Percentiles rank a stretch among this genome's conserved stretches.
Evolutionary conservation across 1,140 invertebrate species (phyloP).

Genomic region (Bombus sylvicola): DNA sequence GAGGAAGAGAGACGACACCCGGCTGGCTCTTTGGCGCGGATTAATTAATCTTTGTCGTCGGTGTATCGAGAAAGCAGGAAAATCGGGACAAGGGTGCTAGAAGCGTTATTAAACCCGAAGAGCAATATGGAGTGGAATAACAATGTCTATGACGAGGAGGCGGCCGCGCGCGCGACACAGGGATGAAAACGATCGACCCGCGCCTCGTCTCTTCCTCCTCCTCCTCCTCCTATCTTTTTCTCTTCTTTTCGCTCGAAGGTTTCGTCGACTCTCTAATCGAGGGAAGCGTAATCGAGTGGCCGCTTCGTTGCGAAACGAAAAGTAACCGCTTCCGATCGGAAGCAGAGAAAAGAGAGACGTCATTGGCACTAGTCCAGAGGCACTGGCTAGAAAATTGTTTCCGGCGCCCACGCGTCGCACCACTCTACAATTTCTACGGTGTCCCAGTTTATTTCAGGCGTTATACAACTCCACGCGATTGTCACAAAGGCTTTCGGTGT

Average conservation of each 20-base stretch:
- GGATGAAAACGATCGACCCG: slow-evolving; percentile 40
- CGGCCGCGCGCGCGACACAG: too few relatives aligned
- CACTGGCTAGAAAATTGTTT: slow-evolving; percentile 58
- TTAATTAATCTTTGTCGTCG: slow-evolving; percentile 62
- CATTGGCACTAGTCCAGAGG: slow-evolving; percentile 31
- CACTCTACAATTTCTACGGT: slow-evolving; percentile 62
- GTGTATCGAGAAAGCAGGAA: slow-evolving; percentile 36
- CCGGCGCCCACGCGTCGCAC: slow-evolving; percentile 53
- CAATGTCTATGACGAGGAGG: slow-evolving; percentile 58
- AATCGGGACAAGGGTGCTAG: slow-evolving; percentile 39
- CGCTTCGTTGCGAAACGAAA: slow-evolving; percentile 39
- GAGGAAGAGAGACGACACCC: background rate
- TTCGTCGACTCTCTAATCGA: slow-evolving; percentile 22
- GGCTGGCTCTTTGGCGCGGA: background rate
- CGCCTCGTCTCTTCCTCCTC: background rate
- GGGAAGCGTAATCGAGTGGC: slow-evolving; percentile 51
- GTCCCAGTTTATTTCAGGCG: slow-evolving; percentile 52
- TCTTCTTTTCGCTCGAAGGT: background rate
- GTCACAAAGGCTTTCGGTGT: background rate
- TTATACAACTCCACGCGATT: background rate
- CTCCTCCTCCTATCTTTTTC: background rate
- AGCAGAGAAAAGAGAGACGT: background rate
- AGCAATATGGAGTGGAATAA: slow-evolving; percentile 57
- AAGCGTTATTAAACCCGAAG: slow-evolving; percentile 60
- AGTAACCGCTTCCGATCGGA: slow-evolving; percentile 7